These are phyloP conservation scores for Streptopelia turtur DNA, from an alignment of 2,797 vertebrate species.

Conservation along the genomic window DNA sequence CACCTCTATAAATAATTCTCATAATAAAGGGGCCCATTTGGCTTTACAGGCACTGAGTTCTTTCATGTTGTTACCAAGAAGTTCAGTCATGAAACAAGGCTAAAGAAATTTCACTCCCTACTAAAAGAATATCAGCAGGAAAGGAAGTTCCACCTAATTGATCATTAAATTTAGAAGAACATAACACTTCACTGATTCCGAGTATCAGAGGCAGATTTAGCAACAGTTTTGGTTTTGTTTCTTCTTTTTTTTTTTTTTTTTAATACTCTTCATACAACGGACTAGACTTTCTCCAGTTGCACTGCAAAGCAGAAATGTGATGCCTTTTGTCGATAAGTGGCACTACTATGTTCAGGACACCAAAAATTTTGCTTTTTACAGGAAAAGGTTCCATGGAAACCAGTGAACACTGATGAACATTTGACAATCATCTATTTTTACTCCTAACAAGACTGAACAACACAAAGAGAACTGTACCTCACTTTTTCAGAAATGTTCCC, in stretches of 20 bases:
- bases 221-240: not conserved
- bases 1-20: not conserved
- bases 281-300: not conserved
- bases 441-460: not conserved
- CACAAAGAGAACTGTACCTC: not conserved
- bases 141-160: slow-evolving; percentile 30
- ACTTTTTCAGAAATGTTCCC: not conserved
- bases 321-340: not conserved
- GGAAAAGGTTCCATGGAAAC: slow-evolving; percentile 42
- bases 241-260: not conserved
- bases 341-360: not conserved
- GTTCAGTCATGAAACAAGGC: not conserved
- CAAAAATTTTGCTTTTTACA: not conserved
- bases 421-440: slow-evolving; percentile 15
- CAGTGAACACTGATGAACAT: not conserved
- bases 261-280: not conserved
- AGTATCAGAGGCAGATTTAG: slow-evolving; percentile 15
- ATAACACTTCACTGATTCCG: not conserved
- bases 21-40: not conserved
- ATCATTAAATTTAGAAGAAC: slow-evolving; percentile 38
- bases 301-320: not conserved
- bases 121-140: slow-evolving; percentile 34
- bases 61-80: not conserved
- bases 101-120: not conserved
- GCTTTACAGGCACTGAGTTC: not conserved